Evolutionary conservation across 2,113 vertebrate genomes (phyloP).

Genomic region (Oxyruncus cristatus): DNA sequence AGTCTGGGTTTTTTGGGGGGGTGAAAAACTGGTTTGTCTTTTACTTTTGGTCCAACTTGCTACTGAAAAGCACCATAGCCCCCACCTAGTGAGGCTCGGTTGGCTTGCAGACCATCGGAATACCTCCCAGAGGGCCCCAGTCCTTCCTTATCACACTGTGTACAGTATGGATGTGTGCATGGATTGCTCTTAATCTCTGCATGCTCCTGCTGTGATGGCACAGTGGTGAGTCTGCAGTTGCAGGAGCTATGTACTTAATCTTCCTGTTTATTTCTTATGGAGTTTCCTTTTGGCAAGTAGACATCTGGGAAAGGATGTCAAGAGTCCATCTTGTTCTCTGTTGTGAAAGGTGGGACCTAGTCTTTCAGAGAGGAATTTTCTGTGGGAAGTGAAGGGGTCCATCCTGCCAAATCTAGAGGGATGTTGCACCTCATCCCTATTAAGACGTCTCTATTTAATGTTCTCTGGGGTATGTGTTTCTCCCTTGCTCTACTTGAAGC

Average conservation of each 20-base stretch:
- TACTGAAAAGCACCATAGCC: not conserved
- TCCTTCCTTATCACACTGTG: not conserved
- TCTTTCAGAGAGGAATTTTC: not conserved
- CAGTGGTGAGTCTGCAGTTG: not conserved
- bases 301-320: not conserved
- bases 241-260: not conserved
- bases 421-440: not conserved
- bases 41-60: not conserved
- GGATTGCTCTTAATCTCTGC: not conserved
- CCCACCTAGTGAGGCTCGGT: not conserved
- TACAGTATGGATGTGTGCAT: not conserved
- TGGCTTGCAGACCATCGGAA: not conserved
- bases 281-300: fast-evolving
- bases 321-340: not conserved
- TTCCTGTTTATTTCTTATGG: not conserved
- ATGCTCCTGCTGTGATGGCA: not conserved
- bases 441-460: constrained; percentile 33
- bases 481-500: not conserved
- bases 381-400: not conserved
- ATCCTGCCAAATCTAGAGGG: not conserved
- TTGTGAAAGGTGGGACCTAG: not conserved
- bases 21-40: not conserved
- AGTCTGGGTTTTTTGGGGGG: not conserved
- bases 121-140: not conserved
- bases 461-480: constrained; percentile 32